Conservation (phyloP, 2,888 invertebrate species). For the Chrysomela aeneicollis region DNA sequence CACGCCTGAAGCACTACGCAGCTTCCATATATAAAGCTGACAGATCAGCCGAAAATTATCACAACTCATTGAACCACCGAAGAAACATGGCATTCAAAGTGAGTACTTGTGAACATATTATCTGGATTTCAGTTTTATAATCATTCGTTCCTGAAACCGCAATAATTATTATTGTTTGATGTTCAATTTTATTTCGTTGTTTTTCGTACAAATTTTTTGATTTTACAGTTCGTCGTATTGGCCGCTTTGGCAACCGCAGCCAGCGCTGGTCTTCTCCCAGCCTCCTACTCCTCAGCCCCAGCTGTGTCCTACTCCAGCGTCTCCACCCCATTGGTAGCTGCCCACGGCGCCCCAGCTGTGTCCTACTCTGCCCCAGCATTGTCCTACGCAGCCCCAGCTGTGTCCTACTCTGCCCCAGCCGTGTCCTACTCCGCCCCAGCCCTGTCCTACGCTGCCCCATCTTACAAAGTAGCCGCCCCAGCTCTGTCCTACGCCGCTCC, state of each 20-base stretch:
- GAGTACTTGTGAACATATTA: neutral
- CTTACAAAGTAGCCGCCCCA: conserved; percentile 42
- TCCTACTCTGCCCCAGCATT: conserved; percentile 47
- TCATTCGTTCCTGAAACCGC: too few species aligned
- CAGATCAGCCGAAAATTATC: neutral
- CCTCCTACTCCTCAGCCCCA: conserved; percentile 42
- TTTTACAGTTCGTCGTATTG: conserved; percentile 44
- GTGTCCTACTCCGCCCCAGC: conserved; percentile 26
- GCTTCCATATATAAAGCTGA: too few species aligned
- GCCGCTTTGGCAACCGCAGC: conserved; percentile 48
- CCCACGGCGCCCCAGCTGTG: conserved; percentile 39
- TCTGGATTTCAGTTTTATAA: too few species aligned
- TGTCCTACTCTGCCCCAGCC: conserved; percentile 36
- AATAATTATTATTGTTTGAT: conserved; percentile 48
- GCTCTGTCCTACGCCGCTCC: conserved; percentile 37
- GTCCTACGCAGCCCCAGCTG: conserved; percentile 23
- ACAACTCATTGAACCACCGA: too few species aligned
- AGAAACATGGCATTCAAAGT: neutral
- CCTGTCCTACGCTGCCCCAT: conserved; percentile 55
- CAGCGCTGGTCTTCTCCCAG: conserved; percentile 41
- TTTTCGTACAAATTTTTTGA: neutral
- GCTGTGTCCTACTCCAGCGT: conserved; percentile 51
- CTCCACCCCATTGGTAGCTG: conserved; percentile 53
- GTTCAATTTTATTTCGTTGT: conserved; percentile 56
- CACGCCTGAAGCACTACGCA: too few species aligned